phyloP scores from a whole-genome alignment of 2,113 vertebrate genomes.

The Stegastes partitus region DNA sequence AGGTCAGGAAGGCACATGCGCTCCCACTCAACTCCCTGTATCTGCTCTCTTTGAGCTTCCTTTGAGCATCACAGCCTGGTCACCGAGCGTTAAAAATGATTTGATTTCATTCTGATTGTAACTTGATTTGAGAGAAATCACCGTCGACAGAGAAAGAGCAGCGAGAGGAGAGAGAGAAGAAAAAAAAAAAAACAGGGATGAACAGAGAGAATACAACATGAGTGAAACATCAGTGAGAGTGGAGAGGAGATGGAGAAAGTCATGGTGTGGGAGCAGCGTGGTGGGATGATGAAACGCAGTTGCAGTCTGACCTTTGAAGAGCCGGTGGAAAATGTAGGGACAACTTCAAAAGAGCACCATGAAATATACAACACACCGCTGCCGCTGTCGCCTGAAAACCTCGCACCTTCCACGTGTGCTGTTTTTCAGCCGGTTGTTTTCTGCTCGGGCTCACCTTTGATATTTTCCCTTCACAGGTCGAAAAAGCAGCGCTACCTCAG shows the following conservation, averaged over 20 bases:
- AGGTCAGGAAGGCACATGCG: constrained; percentile 36
- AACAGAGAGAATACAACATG: constrained; percentile 63
- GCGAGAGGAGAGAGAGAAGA: neutral
- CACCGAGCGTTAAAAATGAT: constrained; percentile 43
- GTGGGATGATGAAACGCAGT: constrained; percentile 66
- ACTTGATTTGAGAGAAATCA: constrained; percentile 47
- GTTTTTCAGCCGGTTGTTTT: constrained; percentile 52
- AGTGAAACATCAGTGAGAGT: constrained; percentile 59
- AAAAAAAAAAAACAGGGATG: constrained; percentile 1
- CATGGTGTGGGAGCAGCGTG: constrained; percentile 10
- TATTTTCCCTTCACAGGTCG: constrained; percentile 40
- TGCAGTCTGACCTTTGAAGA: constrained; percentile 80
- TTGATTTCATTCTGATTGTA: constrained; percentile 50
- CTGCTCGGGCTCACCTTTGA: constrained; percentile 50
- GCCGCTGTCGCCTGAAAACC: constrained; percentile 45
- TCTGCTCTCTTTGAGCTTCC: constrained; percentile 28
- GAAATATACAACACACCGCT: constrained; percentile 75
- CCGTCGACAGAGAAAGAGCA: constrained; percentile 17
- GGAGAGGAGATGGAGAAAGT: constrained; percentile 58
- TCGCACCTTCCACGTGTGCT: constrained; percentile 49
- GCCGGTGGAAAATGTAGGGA: constrained; percentile 69
- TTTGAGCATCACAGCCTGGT: constrained; percentile 45
- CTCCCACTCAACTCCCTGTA: constrained; percentile 11
- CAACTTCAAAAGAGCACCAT: constrained; percentile 80
- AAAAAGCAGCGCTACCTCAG: constrained; percentile 35